Conservation (phyloP, 2,888 invertebrate species). For the Tineola bisselliella region DNA sequence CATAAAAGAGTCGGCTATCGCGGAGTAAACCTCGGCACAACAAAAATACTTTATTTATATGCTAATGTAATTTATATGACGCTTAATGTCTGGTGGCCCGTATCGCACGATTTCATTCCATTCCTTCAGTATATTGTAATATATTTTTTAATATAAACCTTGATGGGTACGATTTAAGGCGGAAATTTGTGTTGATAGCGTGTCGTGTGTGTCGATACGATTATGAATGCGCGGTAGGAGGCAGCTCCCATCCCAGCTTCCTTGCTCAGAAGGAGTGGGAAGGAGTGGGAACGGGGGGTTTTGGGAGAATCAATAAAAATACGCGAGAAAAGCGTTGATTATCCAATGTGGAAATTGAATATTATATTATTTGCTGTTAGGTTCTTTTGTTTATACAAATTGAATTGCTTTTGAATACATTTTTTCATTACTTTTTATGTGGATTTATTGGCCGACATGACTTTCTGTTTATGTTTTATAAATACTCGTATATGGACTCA, state of each 20-base stretch:
- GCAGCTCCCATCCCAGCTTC: conserved; percentile 60
- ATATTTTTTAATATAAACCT: not conserved
- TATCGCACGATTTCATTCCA: conserved; percentile 64
- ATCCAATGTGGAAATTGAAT: conserved; percentile 45
- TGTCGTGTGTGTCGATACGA: conserved; percentile 47
- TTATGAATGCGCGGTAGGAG: conserved; percentile 68
- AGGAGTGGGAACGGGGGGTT: conserved; percentile 40
- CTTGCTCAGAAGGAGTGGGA: conserved; percentile 27
- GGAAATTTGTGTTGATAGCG: conserved; percentile 17
- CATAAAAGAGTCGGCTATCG: conserved; percentile 58
- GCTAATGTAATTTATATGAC: conserved; percentile 69
- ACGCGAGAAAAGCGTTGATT: conserved; percentile 67
- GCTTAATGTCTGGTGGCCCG: conserved; percentile 66
- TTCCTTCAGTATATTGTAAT: conserved; percentile 30
- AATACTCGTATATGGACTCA: not conserved
- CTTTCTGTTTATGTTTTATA: not conserved
- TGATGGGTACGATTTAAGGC: conserved; percentile 30
- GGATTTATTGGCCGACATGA: not conserved
- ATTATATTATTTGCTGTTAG: conserved; percentile 5
- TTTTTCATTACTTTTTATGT: not conserved
- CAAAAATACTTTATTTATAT: conserved; percentile 69
- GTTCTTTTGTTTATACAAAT: conserved; percentile 1
- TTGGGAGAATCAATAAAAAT: conserved; percentile 64
- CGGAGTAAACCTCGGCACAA: conserved; percentile 41
- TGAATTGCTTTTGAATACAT: conserved; percentile 7